Evolutionary conservation across 2,113 vertebrate genomes (phyloP).

Genomic region (Centropus bengalensis): DNA sequence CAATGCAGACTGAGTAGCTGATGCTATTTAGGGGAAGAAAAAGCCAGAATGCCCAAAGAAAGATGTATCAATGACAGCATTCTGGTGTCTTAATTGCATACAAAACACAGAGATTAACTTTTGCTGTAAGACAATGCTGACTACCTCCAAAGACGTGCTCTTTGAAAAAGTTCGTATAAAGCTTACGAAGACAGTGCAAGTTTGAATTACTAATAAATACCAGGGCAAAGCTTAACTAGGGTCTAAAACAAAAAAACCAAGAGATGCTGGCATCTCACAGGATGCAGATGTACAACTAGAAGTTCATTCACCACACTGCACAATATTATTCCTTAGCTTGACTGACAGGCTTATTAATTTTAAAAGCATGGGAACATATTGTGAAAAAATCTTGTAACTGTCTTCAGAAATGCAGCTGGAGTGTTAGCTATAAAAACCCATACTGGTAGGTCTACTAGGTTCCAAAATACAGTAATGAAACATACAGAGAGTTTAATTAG

Average conservation of each 20-base stretch:
- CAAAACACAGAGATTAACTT: neutral
- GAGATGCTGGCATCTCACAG: neutral
- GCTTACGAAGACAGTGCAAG: neutral
- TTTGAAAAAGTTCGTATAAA: neutral
- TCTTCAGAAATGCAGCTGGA: conserved; percentile 17
- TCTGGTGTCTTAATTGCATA: neutral
- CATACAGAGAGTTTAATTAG: neutral
- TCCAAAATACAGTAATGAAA: neutral
- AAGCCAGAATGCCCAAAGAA: neutral
- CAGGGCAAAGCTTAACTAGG: neutral
- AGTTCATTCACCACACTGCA: neutral
- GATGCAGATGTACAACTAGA: neutral
- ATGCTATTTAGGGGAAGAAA: neutral
- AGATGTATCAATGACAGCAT: neutral
- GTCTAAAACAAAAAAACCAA: neutral
- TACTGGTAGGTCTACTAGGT: neutral
- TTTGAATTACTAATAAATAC: neutral
- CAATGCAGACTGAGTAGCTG: neutral
- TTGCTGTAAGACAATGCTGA: neutral
- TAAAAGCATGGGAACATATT: neutral
- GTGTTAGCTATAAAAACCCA: neutral
- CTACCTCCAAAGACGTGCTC: neutral
- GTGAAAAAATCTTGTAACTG: conserved; percentile 16
- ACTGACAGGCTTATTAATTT: conserved; percentile 19
- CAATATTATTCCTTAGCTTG: neutral